Base-by-base conservation (phyloP, 2,797 vertebrate genomes). In the Poecilia picta region DNA sequence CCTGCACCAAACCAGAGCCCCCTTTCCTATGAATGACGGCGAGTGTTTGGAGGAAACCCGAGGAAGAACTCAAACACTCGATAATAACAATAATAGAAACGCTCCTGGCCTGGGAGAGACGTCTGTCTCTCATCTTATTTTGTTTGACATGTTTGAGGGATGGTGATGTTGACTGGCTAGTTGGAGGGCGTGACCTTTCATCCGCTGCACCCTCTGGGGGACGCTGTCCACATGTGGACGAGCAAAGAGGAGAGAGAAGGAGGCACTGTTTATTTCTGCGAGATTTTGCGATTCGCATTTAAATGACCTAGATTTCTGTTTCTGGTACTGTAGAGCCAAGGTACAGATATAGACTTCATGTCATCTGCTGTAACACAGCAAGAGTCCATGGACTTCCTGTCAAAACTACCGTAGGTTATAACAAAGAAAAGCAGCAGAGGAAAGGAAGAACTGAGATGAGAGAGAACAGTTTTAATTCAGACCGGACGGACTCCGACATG, bases 21-120 rank as follows among this genome's bases (percentile, higher is more conserved):
- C 76, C 78, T 78, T 12, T 87, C 66, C 80, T 53, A 87, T 80
- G 62, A 71, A 74, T 78, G 25, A 66, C 33, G 45, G 25, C 62
- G 49, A 28, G 80, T 25, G 62, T 0, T 59, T 23, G 45, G 73
- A 59, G 62, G 71, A 79, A 84, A 72, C 75, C 57, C 1, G 59
- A 39, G 15, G 39, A 36, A 92, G 91, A 86, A 88, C 88, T 88
- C 85, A 86, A 82, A 83, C 84, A 82, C 78, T 74, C 83, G 85
- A 86, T 81, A 89, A 85, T 78, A 85, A 84, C 88, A 81, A 91
- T 90, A 87, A 94, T 80, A 84, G 82, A 53, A 74, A 5, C 0
- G 43, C 74, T 79, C 77, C 72, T 74, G 81, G 78, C 73, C 45
- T 53, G 20, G n/a, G 47, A 46, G 81, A 28, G 15, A 0, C 71